These are phyloP conservation scores for Ptychadena robeensis DNA, from an alignment of 2,797 vertebrate species.

Conservation along the genomic window DNA sequence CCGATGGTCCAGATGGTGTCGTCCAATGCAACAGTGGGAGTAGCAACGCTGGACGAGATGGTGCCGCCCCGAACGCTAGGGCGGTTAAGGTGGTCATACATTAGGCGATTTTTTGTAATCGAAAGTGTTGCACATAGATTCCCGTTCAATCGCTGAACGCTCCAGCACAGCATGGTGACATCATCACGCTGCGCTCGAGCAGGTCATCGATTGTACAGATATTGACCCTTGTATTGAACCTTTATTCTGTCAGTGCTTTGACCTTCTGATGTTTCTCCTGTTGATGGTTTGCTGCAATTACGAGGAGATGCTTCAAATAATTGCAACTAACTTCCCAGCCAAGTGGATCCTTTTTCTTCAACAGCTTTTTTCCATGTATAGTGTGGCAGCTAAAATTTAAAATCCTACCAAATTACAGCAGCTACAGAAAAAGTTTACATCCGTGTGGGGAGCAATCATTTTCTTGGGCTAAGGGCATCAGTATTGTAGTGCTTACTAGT, in stretches of 20 bases:
- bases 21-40: too few species aligned
- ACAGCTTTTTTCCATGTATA: slow-evolving; percentile 8
- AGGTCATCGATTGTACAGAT: too few species aligned
- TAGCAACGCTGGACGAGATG: too few species aligned
- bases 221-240: too few species aligned
- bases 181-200: too few species aligned
- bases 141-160: too few species aligned
- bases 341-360: slow-evolving; percentile 19
- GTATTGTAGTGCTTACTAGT: neutral
- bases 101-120: too few species aligned
- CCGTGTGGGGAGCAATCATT: neutral
- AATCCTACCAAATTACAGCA: neutral
- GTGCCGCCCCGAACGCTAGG: too few species aligned
- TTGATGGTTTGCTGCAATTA: slow-evolving; percentile 33
- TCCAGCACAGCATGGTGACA: too few species aligned
- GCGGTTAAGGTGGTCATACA: too few species aligned
- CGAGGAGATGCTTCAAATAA: slow-evolving; percentile 31
- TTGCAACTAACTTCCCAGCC: slow-evolving; percentile 31
- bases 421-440: slow-evolving; percentile 9
- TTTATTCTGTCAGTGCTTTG: slow-evolving; percentile 18
- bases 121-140: too few species aligned
- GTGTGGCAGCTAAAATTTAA: neutral
- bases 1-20: too few species aligned
- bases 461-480: neutral
- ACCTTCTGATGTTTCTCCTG: slow-evolving; percentile 14